A percentile compares a stretch with the other conserved stretches of the same genome.
phyloP scores from a whole-genome alignment of 2,888 invertebrate species.

The Dorcus hopei region DNA sequence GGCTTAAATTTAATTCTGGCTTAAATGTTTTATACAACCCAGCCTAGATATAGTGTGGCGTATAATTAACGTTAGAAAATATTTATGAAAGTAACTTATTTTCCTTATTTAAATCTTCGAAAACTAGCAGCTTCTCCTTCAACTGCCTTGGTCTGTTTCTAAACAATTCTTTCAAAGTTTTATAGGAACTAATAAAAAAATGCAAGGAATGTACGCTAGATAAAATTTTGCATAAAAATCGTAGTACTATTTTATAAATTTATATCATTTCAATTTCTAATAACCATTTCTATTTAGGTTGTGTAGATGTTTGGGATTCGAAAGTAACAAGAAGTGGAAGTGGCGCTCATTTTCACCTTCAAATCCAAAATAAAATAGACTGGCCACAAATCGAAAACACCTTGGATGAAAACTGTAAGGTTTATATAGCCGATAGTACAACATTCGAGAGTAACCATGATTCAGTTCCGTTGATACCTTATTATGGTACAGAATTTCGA shows the following conservation, averaged over 20 bases:
- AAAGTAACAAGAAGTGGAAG: conserved; percentile 83
- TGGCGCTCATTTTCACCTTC: conserved; percentile 81
- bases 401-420: conserved; percentile 52
- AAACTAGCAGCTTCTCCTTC: no score
- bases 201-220: conserved; percentile 4
- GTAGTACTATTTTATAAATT: background rate
- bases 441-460: conserved; percentile 22
- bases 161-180: no score
- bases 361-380: conserved; percentile 61
- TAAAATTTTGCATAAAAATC: background rate
- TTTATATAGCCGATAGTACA: conserved; percentile 71
- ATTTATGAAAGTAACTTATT: no score
- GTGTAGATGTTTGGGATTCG: conserved; percentile 85
- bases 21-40: no score
- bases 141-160: no score
- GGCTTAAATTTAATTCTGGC: no score
- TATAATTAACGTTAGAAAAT: no score
- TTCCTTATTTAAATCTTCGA: no score
- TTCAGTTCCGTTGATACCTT: conserved; percentile 58
- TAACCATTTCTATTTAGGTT: conserved; percentile 57
- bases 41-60: no score
- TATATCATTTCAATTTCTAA: background rate
- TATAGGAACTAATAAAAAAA: background rate
- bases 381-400: conserved; percentile 62
- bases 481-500: conserved; percentile 60